Evolutionary conservation across 2,797 vertebrate species (phyloP).

Genomic region (Melanotaenia nigrans): DNA sequence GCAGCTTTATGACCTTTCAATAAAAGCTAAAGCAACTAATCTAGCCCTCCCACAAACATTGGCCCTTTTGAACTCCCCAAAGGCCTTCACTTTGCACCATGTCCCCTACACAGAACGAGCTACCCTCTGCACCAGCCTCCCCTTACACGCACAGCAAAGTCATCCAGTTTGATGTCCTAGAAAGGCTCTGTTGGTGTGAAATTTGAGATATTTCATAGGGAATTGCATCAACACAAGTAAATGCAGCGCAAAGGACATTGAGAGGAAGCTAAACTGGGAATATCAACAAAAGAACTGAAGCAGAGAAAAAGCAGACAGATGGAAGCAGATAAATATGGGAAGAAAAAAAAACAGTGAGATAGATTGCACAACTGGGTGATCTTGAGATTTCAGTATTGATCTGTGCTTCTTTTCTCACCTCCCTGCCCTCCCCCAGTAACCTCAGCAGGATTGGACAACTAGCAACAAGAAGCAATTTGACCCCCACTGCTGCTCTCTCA

Average conservation of each 20-base stretch:
- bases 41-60: slow-evolving; percentile 63
- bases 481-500: slow-evolving; percentile 64
- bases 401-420: slow-evolving; percentile 56
- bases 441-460: slow-evolving; percentile 68
- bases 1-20: slow-evolving; percentile 79
- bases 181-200: slow-evolving; percentile 29
- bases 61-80: slow-evolving; percentile 43
- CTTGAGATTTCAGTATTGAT: slow-evolving; percentile 71
- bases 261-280: not conserved
- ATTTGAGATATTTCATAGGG: slow-evolving; percentile 34
- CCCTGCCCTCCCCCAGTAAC: slow-evolving; percentile 66
- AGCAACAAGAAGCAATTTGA: slow-evolving; percentile 78
- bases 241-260: not conserved
- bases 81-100: slow-evolving; percentile 37
- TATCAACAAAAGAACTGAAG: not conserved
- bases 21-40: slow-evolving; percentile 72
- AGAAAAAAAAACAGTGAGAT: slow-evolving; percentile 3
- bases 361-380: slow-evolving; percentile 23
- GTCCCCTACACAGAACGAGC: slow-evolving; percentile 18
- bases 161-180: slow-evolving; percentile 41
- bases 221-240: slow-evolving; percentile 11
- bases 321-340: slow-evolving; percentile 3
- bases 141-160: not conserved
- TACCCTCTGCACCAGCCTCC: slow-evolving; percentile 1
- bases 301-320: not conserved